phyloP scores from a whole-genome alignment of 1,140 invertebrate genomes.

The Diachasma alloeum region DNA sequence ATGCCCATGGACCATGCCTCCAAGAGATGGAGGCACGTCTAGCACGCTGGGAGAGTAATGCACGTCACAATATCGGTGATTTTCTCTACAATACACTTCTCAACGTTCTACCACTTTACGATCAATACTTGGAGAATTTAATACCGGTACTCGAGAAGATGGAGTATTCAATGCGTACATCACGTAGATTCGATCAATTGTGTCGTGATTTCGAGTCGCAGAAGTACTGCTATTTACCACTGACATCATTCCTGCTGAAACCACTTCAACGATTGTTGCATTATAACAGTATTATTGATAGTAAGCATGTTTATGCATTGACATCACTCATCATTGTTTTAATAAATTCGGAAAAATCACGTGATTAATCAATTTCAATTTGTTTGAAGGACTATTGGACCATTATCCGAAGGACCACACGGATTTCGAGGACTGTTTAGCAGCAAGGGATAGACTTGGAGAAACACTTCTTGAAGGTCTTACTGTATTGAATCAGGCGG shows the following conservation, averaged over 20 bases:
- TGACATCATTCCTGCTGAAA: slow-evolving; percentile 87
- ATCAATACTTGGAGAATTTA: slow-evolving; percentile 82
- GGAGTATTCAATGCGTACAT: slow-evolving; percentile 76
- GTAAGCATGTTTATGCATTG: slow-evolving; percentile 67
- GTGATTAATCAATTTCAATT: too few species aligned
- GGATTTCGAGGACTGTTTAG: slow-evolving; percentile 78
- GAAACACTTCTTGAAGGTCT: slow-evolving; percentile 59
- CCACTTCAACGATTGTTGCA: slow-evolving; percentile 89
- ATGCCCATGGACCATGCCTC: slow-evolving; percentile 72
- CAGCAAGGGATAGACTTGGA: slow-evolving; percentile 72
- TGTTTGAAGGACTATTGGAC: slow-evolving; percentile 73
- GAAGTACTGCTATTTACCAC: slow-evolving; percentile 86
- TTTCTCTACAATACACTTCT: slow-evolving; percentile 63
- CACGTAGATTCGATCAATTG: slow-evolving; percentile 78
- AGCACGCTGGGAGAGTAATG: slow-evolving; percentile 69
- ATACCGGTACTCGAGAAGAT: slow-evolving; percentile 78
- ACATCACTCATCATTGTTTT: too few species aligned
- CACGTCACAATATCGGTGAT: slow-evolving; percentile 70
- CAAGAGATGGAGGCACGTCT: slow-evolving; percentile 75
- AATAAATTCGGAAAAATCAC: too few species aligned
- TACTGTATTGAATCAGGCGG: slow-evolving; percentile 59
- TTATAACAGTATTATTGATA: slow-evolving; percentile 83
- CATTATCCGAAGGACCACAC: slow-evolving; percentile 80
- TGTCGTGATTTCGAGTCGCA: slow-evolving; percentile 87
- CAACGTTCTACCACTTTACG: slow-evolving; percentile 74